Conservation (phyloP, 2,888 invertebrate genomes). For the Drosophila atripex region DNA sequence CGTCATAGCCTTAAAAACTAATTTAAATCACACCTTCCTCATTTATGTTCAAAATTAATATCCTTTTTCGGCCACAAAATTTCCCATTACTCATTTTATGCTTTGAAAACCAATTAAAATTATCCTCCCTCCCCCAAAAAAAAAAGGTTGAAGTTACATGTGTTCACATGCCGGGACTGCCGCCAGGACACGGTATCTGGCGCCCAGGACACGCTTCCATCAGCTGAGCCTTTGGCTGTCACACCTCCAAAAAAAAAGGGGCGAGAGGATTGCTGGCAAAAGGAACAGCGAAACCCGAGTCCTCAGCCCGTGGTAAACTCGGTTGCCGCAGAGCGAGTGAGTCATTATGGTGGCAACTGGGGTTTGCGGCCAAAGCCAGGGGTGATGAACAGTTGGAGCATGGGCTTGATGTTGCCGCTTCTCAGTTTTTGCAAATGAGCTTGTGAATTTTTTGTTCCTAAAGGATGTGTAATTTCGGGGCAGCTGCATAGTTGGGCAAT, state of each 20-base stretch:
- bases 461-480: slow-evolving; percentile 14
- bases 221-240: slow-evolving; percentile 35
- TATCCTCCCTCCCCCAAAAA: slow-evolving; percentile 5
- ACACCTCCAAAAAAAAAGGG: slow-evolving; percentile 26
- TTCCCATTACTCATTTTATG: slow-evolving; percentile 11
- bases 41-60: slow-evolving; percentile 16
- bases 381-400: neutral
- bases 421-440: slow-evolving; percentile 34
- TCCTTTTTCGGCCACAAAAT: slow-evolving; percentile 25
- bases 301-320: slow-evolving; percentile 31
- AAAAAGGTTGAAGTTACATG: slow-evolving; percentile 5
- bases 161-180: slow-evolving; percentile 1
- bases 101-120: slow-evolving; percentile 41
- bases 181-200: slow-evolving; percentile 7
- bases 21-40: slow-evolving; percentile 24
- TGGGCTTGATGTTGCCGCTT: slow-evolving; percentile 36
- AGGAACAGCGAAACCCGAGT: slow-evolving; percentile 22
- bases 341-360: slow-evolving; percentile 54
- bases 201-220: slow-evolving; percentile 24
- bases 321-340: slow-evolving; percentile 53
- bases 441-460: slow-evolving; percentile 11
- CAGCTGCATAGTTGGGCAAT: slow-evolving; percentile 35
- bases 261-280: neutral
- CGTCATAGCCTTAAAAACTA: slow-evolving; percentile 10
- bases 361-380: slow-evolving; percentile 18